These are phyloP conservation scores for Trichogramma dendrolimi DNA, from an alignment of 2,888 invertebrate genomes.

Conservation along the genomic window DNA sequence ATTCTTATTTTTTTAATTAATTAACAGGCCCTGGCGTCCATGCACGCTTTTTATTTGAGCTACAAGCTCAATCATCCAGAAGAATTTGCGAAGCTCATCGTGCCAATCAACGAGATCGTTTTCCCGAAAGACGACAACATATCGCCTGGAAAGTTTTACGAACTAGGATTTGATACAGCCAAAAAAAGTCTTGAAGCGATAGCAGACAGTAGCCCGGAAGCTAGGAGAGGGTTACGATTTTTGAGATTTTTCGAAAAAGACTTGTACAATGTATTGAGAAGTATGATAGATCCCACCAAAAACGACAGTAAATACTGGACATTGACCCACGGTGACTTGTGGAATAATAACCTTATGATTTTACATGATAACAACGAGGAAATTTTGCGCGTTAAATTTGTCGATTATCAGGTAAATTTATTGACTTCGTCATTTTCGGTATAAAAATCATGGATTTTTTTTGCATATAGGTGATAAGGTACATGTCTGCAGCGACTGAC, in stretches of 20 bases:
- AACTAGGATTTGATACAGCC: slow-evolving; percentile 25
- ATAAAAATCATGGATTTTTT: neutral
- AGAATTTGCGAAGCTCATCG: slow-evolving; percentile 31
- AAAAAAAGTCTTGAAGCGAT: slow-evolving; percentile 31
- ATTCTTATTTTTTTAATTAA: neutral
- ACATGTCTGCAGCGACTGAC: slow-evolving; percentile 38
- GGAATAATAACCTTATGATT: slow-evolving; percentile 43
- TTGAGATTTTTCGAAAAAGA: slow-evolving; percentile 20
- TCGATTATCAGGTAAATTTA: slow-evolving; percentile 36
- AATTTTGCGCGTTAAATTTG: slow-evolving; percentile 32
- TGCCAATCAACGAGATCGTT: slow-evolving; percentile 32
- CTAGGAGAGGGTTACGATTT: neutral
- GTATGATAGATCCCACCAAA: slow-evolving; percentile 16
- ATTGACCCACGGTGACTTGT: slow-evolving; percentile 41
- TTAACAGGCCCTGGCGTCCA: slow-evolving; percentile 36
- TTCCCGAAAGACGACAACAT: slow-evolving; percentile 32
- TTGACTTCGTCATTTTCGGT: neutral
- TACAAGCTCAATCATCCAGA: slow-evolving; percentile 32
- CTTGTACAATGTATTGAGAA: slow-evolving; percentile 24
- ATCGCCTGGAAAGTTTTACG: slow-evolving; percentile 30
- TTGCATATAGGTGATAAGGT: slow-evolving; percentile 33
- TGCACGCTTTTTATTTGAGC: slow-evolving; percentile 38
- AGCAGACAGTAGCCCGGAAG: neutral
- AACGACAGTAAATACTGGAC: slow-evolving; percentile 34
- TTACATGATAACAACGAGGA: slow-evolving; percentile 30